Evolutionary conservation across 2,797 vertebrate species (phyloP), one percentile per base, ranked within the genome.

Genomic region (Fistularia commersonii): DNA sequence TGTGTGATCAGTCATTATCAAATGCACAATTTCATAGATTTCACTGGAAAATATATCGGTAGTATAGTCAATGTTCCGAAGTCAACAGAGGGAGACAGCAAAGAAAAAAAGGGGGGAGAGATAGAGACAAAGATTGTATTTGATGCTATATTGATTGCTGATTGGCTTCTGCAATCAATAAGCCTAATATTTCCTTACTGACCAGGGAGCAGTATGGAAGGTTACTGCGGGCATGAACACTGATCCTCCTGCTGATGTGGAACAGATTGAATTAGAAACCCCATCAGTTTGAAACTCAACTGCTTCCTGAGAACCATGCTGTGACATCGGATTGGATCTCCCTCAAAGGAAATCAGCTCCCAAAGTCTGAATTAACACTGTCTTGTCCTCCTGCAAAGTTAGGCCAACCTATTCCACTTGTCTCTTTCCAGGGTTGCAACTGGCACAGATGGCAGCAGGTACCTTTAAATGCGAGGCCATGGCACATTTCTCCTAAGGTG

Each of bases 191-290:
- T 74, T 67, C 55, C 67, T 63, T 44, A 13, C 42, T 61, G 69
- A 66, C 72, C 54, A 44, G 36, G 59, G 61, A 52, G 37, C 54
- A 55, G 54, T 64, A 66, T 64, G 66, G 58, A 39, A 64, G 65
- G 79, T 66, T 72, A 52, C 62, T 48, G 0, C 23, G 48, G 72
- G 65, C 64, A 45, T 31, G 4, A 48, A 62, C 65, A 42, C 12
- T 45, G 34, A 65, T 63, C 45, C 53, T 14, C 68, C 67, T 3
- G 41, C 73, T 70, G 77, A 43, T 67, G 50, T 76, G 77, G 74
- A 84, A 79, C 77, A 76, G 77, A 84, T 77, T 81, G 77, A 85
- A 86, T 85, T 85, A 82, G 69, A 84, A 82, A 73, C 61, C 70
- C 69, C 58, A 74, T 83, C 80, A 79, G 72, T 66, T 5, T 62